Percentiles rank a stretch among this genome's conserved stretches.
Conservation (phyloP, 2,113 vertebrate genomes). For the Turnix velox region DNA sequence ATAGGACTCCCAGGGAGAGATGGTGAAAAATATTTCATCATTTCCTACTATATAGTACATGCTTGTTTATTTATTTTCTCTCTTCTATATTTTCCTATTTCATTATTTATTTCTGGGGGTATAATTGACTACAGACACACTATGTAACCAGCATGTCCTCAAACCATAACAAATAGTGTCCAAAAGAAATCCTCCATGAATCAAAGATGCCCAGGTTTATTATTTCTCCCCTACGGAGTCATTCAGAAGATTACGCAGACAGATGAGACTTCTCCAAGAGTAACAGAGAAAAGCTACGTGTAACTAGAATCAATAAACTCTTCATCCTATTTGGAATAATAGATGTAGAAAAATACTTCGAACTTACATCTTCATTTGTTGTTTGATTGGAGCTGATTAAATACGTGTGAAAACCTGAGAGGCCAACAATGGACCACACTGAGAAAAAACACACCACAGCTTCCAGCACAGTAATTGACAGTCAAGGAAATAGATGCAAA, state of each 20-base stretch:
- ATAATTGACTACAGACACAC: background rate
- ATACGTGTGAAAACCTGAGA: conserved; percentile 98
- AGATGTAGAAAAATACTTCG: background rate
- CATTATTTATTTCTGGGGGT: background rate
- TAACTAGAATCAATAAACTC: background rate
- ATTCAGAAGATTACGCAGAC: background rate
- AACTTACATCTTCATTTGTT: conserved; percentile 97
- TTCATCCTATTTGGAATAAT: background rate
- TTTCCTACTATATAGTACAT: background rate
- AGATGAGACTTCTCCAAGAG: background rate
- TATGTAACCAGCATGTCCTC: background rate
- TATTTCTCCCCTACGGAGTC: background rate
- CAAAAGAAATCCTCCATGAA: background rate
- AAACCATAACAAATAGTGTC: background rate
- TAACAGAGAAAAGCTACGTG: background rate
- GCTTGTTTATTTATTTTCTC: background rate
- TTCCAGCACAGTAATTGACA: conserved; percentile 86
- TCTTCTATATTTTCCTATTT: background rate
- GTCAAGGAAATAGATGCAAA: conserved; percentile 79
- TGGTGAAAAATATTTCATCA: background rate
- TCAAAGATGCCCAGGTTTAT: background rate
- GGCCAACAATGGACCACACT: conserved; percentile 97
- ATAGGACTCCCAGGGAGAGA: background rate
- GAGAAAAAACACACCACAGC: conserved; percentile 99
- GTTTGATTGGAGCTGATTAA: conserved; percentile 99